These are phyloP conservation scores for Theonella swinhoei DNA, from an alignment of 37 sponge, comb jelly and placozoan genomes.

Conservation along the genomic window DNA sequence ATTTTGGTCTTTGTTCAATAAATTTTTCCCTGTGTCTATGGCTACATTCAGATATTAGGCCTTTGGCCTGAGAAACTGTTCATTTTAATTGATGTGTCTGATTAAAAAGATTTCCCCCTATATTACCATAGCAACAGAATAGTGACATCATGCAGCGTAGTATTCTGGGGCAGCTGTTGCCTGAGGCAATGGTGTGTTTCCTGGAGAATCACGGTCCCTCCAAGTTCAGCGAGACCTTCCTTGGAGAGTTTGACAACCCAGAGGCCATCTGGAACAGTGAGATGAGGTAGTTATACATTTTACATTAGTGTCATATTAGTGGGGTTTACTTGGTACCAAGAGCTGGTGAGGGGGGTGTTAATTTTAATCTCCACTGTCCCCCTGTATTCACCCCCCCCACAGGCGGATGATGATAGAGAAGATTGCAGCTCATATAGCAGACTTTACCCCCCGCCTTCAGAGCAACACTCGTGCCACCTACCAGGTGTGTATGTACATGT, in stretches of 20 bases:
- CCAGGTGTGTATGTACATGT: conserved; percentile 54
- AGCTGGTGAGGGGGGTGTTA: too few relatives aligned
- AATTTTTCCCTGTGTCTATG: too few relatives aligned
- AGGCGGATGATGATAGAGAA: conserved; percentile 91
- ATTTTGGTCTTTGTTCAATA: too few relatives aligned
- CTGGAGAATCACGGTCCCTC: conserved; percentile 98
- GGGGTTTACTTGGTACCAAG: too few relatives aligned
- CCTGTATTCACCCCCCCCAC: too few relatives aligned
- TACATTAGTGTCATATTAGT: too few relatives aligned
- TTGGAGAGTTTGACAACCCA: conserved; percentile 99
- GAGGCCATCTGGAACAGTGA: conserved; percentile 99
- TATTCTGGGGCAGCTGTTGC: conserved; percentile 88
- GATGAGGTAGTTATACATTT: conserved; percentile 91
- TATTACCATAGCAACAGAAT: conserved; percentile 47
- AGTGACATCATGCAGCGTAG: conserved; percentile 91
- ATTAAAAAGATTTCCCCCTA: neutral
- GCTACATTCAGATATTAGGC: too few relatives aligned
- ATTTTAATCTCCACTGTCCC: too few relatives aligned
- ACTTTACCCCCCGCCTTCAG: conserved; percentile 93
- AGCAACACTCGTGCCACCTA: conserved; percentile 96
- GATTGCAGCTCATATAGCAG: conserved; percentile 96
- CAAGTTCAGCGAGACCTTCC: conserved; percentile 96
- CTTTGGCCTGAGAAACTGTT: too few relatives aligned
- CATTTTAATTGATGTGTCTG: too few relatives aligned
- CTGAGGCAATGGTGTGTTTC: conserved; percentile 99